Percentiles rank a stretch among this genome's conserved stretches.
phyloP scores from a whole-genome alignment of 1,140 invertebrate species.

The Argopecten irradians region DNA sequence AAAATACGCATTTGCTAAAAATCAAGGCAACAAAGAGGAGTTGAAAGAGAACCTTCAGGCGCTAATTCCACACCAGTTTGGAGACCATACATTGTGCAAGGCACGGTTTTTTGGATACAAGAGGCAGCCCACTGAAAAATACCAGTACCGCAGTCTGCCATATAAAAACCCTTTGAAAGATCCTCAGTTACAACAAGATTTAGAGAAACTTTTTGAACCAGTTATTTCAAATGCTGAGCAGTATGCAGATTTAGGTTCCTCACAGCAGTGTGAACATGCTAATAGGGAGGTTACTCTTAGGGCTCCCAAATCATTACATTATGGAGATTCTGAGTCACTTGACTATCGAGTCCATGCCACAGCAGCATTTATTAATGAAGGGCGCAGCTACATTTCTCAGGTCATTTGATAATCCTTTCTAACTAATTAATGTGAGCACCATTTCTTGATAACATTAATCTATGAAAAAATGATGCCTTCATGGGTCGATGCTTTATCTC shows the following conservation, averaged over 20 bases:
- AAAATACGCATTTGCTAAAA: conserved; percentile 53
- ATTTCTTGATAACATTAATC: no score
- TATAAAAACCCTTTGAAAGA: conserved; percentile 42
- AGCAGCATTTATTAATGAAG: conserved; percentile 37
- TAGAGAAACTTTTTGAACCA: conserved; percentile 35
- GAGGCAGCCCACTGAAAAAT: conserved; percentile 25
- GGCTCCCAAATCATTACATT: conserved; percentile 46
- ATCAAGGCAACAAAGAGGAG: conserved; percentile 41
- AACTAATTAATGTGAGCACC: no score
- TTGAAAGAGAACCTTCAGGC: conserved; percentile 46
- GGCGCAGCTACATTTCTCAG: conserved; percentile 45
- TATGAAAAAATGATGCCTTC: no score
- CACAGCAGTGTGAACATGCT: conserved; percentile 51
- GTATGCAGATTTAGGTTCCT: conserved; percentile 43
- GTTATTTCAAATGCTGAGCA: conserved; percentile 39
- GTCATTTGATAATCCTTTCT: not conserved
- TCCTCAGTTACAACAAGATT: conserved; percentile 3
- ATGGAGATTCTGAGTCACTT: conserved; percentile 38
- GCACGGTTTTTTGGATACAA: conserved; percentile 51
- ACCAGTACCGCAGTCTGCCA: conserved; percentile 47
- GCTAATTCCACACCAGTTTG: conserved; percentile 49
- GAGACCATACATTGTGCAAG: conserved; percentile 35
- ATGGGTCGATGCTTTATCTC: no score
- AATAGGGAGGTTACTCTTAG: conserved; percentile 35
- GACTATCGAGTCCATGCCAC: conserved; percentile 41